A percentile compares a stretch with the other conserved stretches of the same genome.
Evolutionary conservation across 2,113 vertebrate genomes (phyloP).

Genomic region (Butorides virescens): DNA sequence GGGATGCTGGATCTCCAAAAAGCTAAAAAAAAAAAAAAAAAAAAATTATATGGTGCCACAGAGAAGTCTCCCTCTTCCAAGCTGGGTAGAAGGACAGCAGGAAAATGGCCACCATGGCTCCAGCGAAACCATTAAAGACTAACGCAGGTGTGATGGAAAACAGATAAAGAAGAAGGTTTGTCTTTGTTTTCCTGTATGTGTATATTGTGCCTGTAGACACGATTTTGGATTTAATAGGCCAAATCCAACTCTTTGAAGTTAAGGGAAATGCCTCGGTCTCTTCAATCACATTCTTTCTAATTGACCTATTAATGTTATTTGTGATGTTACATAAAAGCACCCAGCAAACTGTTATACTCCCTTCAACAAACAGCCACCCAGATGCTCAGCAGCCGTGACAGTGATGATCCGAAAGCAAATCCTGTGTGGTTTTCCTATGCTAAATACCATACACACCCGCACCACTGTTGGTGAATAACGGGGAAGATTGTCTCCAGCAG

Average conservation of each 20-base stretch:
- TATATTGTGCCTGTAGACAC: background rate
- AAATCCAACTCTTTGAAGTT: background rate
- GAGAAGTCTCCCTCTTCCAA: background rate
- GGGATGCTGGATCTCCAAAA: background rate
- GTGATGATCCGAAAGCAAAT: background rate
- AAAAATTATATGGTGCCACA: background rate
- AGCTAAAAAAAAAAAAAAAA: background rate
- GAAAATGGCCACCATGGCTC: background rate
- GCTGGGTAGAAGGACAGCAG: background rate
- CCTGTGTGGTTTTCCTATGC: background rate
- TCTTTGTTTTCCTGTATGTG: background rate
- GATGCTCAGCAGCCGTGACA: background rate
- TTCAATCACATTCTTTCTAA: background rate
- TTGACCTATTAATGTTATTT: background rate
- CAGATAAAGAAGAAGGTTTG: background rate
- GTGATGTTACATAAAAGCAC: background rate
- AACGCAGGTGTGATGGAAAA: background rate
- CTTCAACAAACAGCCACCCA: background rate
- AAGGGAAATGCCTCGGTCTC: background rate
- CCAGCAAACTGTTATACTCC: background rate
- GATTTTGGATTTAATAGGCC: background rate
- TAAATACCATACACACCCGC: background rate
- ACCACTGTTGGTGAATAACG: fast-evolving
- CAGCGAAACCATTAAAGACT: background rate
- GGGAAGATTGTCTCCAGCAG: background rate